phyloP scores from a whole-genome alignment of 1,140 invertebrate genomes.

The Procambarus clarkii region DNA sequence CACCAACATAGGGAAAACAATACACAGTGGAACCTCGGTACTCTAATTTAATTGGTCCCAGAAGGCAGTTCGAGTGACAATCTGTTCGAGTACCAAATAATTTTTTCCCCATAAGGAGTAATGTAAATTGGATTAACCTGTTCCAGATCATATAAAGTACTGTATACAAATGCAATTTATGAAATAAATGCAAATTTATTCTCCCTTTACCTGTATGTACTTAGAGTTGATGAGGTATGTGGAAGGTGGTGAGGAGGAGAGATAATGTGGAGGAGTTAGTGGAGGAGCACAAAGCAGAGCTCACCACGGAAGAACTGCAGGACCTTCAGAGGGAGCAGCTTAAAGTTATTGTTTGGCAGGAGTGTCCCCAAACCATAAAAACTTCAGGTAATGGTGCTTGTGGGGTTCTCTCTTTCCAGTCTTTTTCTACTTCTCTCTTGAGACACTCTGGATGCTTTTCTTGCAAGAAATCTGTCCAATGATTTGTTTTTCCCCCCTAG shows the following conservation, averaged over 20 bases:
- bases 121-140: too few relatives aligned
- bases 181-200: conserved; percentile 20
- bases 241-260: not conserved
- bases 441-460: not conserved
- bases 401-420: conserved; percentile 4
- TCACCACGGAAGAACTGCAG: too few relatives aligned
- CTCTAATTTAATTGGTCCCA: too few relatives aligned
- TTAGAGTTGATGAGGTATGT: not conserved
- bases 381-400: not conserved
- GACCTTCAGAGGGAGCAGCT: too few relatives aligned
- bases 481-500: not conserved
- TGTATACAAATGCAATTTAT: not conserved
- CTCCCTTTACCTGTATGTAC: not conserved
- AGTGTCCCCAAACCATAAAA: not conserved
- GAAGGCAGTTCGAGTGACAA: too few relatives aligned
- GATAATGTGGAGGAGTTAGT: too few relatives aligned
- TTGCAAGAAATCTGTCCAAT: conserved; percentile 5
- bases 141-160: too few relatives aligned
- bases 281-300: not conserved
- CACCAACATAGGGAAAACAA: too few relatives aligned
- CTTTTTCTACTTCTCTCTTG: not conserved
- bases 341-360: not conserved
- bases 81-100: too few relatives aligned
- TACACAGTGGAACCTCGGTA: too few relatives aligned
- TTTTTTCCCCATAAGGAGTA: too few relatives aligned